Evolutionary conservation across 2,797 vertebrate species (phyloP).

Genomic region (Danio aesculapii): DNA sequence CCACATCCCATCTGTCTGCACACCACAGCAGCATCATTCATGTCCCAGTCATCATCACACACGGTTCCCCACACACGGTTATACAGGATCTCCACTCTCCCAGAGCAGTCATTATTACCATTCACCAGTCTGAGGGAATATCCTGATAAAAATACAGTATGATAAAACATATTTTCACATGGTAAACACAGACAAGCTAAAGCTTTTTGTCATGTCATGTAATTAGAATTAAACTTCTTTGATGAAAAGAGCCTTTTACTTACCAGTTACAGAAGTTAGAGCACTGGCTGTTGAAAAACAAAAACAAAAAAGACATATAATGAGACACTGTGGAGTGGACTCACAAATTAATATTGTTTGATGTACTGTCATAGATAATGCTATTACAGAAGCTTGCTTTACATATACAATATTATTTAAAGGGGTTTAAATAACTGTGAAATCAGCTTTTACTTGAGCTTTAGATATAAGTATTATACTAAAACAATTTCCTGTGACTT

Average conservation of each 20-base stretch:
- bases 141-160: not conserved
- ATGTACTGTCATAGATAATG: no score
- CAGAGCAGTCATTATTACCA: not conserved
- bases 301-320: not conserved
- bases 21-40: no score
- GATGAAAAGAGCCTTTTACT: not conserved
- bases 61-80: no score
- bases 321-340: not conserved
- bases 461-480: no score
- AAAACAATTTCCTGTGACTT: no score
- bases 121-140: slow-evolving; percentile 3
- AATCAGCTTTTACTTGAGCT: no score
- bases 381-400: no score
- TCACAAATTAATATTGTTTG: not conserved
- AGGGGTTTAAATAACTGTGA: no score
- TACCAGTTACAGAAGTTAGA: not conserved
- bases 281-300: not conserved
- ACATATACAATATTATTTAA: no score
- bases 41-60: no score
- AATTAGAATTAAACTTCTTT: not conserved
- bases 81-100: no score
- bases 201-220: not conserved
- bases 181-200: not conserved
- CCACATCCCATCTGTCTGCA: no score
- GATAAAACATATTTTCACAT: not conserved